Conservation (phyloP, 2,113 vertebrate species). For the Caranx ignobilis region DNA sequence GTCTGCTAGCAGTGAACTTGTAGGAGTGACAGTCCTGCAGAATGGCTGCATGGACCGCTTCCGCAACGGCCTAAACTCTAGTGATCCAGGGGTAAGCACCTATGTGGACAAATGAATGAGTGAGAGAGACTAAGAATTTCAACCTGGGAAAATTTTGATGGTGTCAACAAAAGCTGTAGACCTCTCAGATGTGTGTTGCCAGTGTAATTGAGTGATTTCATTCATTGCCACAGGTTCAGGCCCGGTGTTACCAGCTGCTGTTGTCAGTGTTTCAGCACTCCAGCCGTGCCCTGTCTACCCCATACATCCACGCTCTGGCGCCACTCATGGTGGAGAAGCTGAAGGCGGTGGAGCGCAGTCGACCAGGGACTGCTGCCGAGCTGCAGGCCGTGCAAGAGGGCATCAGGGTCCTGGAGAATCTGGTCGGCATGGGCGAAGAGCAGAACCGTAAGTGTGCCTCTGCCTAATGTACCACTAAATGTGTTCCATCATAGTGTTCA, state of each 20-base stretch:
- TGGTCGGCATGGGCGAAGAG: slow-evolving; percentile 96
- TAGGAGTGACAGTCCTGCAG: slow-evolving; percentile 94
- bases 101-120: background rate
- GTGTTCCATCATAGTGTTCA: slow-evolving; percentile 42
- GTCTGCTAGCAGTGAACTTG: slow-evolving; percentile 92
- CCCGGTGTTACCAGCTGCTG: slow-evolving; percentile 96
- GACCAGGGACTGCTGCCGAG: slow-evolving; percentile 87
- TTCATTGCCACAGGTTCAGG: slow-evolving; percentile 88
- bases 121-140: background rate
- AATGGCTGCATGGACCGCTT: slow-evolving; percentile 94
- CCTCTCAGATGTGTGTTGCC: slow-evolving; percentile 2
- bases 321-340: slow-evolving; percentile 96
- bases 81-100: slow-evolving; percentile 90
- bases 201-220: slow-evolving; percentile 7
- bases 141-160: background rate
- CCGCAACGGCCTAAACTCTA: slow-evolving; percentile 91
- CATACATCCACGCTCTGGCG: slow-evolving; percentile 95
- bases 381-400: slow-evolving; percentile 96
- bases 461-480: slow-evolving; percentile 45
- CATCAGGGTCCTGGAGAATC: slow-evolving; percentile 93
- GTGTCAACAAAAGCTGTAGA: background rate
- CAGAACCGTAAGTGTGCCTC: slow-evolving; percentile 92
- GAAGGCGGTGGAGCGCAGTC: slow-evolving; percentile 91
- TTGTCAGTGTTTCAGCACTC: slow-evolving; percentile 97
- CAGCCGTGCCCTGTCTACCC: slow-evolving; percentile 92